Evolutionary conservation across 2,113 vertebrate genomes (phyloP).

Genomic region (Austrofundulus limnaeus): DNA sequence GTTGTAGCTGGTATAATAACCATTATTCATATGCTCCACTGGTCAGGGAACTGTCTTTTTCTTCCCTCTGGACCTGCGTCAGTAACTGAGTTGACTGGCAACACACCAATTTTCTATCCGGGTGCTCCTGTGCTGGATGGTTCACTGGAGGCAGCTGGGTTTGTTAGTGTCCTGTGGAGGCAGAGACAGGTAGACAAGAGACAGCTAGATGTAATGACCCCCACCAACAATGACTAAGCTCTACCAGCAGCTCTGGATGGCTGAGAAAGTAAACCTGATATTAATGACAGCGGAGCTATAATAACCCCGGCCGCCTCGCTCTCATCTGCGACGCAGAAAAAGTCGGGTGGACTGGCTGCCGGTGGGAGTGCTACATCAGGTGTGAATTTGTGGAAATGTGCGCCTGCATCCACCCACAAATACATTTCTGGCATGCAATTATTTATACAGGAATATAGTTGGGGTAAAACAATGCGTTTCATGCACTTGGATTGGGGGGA

Average conservation of each 20-base stretch:
- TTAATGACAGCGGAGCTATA: constrained; percentile 63
- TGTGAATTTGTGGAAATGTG: constrained; percentile 23
- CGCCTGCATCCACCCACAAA: constrained; percentile 21
- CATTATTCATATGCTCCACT: constrained; percentile 44
- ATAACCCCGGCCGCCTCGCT: constrained; percentile 36
- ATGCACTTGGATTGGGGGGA: too few species aligned
- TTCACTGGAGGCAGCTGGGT: constrained; percentile 51
- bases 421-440: constrained; percentile 8
- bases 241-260: constrained; percentile 50
- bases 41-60: constrained; percentile 23
- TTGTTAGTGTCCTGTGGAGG: constrained; percentile 59
- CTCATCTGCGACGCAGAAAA: constrained; percentile 14
- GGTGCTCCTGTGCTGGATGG: constrained; percentile 23
- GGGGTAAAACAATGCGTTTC: background rate
- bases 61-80: constrained; percentile 20
- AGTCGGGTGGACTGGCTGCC: constrained; percentile 37
- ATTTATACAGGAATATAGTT: background rate
- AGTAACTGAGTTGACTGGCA: constrained; percentile 38
- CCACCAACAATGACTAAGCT: constrained; percentile 51
- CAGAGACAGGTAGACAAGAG: constrained; percentile 60
- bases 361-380: constrained; percentile 7
- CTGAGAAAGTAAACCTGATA: constrained; percentile 48
- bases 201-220: constrained; percentile 52
- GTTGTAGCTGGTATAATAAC: constrained; percentile 37
- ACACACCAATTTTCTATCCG: constrained; percentile 44